Evolutionary conservation across 2,888 invertebrate genomes (phyloP).

Genomic region (Acrocera orbiculus): DNA sequence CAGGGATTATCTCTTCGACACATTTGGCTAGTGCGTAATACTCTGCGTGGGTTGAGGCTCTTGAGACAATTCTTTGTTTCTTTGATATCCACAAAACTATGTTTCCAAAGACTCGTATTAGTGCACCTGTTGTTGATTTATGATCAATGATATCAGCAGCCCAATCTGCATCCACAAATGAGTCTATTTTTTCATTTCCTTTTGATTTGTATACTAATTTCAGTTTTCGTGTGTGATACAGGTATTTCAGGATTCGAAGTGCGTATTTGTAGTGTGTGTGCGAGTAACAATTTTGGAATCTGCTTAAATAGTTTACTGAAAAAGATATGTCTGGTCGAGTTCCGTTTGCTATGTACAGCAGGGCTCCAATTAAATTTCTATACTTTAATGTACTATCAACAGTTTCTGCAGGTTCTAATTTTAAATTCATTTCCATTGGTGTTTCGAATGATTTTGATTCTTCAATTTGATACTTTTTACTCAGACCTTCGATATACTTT

Average conservation of each 20-base stretch:
- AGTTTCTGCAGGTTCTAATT: constrained; percentile 4
- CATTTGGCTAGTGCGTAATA: constrained; percentile 17
- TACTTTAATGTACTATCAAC: constrained; percentile 3
- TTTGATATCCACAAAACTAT: constrained; percentile 19
- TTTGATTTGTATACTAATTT: constrained; percentile 14
- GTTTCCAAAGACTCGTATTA: constrained; percentile 21
- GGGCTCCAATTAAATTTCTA: constrained; percentile 16
- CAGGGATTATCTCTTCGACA: constrained; percentile 14
- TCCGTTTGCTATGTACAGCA: constrained; percentile 19
- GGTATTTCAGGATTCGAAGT: constrained; percentile 18
- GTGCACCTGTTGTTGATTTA: constrained; percentile 17
- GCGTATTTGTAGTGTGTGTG: constrained; percentile 16
- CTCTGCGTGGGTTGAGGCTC: constrained; percentile 17
- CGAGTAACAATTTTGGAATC: constrained; percentile 21
- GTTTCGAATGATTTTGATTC: constrained; percentile 8
- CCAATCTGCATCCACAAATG: constrained; percentile 21
- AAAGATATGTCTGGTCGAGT: constrained; percentile 20
- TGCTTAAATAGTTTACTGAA: constrained; percentile 21
- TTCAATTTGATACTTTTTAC: constrained; percentile 4
- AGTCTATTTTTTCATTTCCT: constrained; percentile 9
- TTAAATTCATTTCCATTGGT: constrained; percentile 9
- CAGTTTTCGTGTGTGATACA: constrained; percentile 15
- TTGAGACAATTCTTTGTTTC: constrained; percentile 19
- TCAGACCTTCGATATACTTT: too few species aligned
- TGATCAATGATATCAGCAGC: constrained; percentile 17